Evolutionary conservation across 2,888 invertebrate genomes (phyloP).

Genomic region (Epistrophella euchroma): DNA sequence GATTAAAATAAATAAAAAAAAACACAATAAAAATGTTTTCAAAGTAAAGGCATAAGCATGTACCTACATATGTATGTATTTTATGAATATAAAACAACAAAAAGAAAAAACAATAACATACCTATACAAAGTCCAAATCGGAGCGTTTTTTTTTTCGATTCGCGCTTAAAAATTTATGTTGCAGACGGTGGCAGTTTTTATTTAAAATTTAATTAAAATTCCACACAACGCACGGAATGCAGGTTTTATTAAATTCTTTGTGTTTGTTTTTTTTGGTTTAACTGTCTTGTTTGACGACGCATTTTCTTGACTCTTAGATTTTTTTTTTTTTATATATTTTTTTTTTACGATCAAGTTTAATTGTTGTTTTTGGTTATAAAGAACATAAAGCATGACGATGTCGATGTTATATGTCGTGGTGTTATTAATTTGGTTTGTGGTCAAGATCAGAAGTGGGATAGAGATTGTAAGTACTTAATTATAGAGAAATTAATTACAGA

Average conservation of each 20-base stretch:
- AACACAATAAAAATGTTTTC: conserved; percentile 41
- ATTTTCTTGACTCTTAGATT: conserved; percentile 39
- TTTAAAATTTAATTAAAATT: conserved; percentile 33
- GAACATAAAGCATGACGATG: neutral
- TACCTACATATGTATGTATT: neutral
- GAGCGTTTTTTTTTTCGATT: conserved; percentile 2
- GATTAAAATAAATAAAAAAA: conserved; percentile 33
- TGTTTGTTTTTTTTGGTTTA: conserved; percentile 12
- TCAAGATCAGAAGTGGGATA: conserved; percentile 33
- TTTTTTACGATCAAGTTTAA: conserved; percentile 2
- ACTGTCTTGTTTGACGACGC: conserved; percentile 35
- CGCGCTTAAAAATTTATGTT: conserved; percentile 7
- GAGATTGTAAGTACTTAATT: conserved; percentile 18
- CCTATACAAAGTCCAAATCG: neutral
- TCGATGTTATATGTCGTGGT: neutral
- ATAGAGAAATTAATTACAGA: neutral
- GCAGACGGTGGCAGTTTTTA: conserved; percentile 36
- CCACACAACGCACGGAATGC: conserved; percentile 35
- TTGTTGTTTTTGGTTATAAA: conserved; percentile 8
- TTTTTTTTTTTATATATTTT: conserved; percentile 9
- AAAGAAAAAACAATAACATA: neutral
- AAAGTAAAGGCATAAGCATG: neutral
- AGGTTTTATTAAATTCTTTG: conserved; percentile 45
- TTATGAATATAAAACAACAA: neutral
- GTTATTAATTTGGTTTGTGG: conserved; percentile 7